Percentiles rank a stretch among this genome's conserved stretches.
These are phyloP conservation scores for Watsonalla binaria DNA, from an alignment of 2,888 invertebrate genomes.

Conservation along the genomic window DNA sequence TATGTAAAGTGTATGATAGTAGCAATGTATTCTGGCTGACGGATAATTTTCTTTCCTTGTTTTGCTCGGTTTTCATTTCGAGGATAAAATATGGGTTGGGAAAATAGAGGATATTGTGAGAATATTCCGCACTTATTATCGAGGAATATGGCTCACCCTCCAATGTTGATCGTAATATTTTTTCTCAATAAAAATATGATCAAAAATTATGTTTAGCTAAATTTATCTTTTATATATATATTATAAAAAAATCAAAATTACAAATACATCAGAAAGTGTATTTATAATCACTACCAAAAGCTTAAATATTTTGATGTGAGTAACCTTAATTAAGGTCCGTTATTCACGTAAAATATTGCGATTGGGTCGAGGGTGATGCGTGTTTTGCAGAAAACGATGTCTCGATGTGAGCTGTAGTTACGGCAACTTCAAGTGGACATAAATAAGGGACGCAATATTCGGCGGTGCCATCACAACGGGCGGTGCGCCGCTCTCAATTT, in stretches of 20 bases:
- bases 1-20: conserved; percentile 29
- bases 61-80: conserved; percentile 29
- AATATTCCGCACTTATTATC: not conserved
- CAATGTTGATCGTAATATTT: not conserved
- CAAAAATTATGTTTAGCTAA: not conserved
- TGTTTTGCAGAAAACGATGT: conserved; percentile 54
- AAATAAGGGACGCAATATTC: conserved; percentile 75
- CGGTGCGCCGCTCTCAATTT: conserved; percentile 51
- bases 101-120: conserved; percentile 15
- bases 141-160: not conserved
- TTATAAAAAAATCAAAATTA: no score
- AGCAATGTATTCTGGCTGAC: conserved; percentile 24
- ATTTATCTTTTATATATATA: no score
- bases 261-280: no score
- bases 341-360: conserved; percentile 22
- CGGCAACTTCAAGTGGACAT: conserved; percentile 74
- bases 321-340: not conserved
- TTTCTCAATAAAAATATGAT: not conserved
- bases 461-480: conserved; percentile 66
- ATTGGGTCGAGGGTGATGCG: conserved; percentile 35
- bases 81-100: conserved; percentile 5
- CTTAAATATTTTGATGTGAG: no score
- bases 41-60: conserved; percentile 40
- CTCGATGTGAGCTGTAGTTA: conserved; percentile 54
- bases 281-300: no score